phyloP scores from a whole-genome alignment of 2,888 invertebrate genomes.

The Notodonta dromedarius region DNA sequence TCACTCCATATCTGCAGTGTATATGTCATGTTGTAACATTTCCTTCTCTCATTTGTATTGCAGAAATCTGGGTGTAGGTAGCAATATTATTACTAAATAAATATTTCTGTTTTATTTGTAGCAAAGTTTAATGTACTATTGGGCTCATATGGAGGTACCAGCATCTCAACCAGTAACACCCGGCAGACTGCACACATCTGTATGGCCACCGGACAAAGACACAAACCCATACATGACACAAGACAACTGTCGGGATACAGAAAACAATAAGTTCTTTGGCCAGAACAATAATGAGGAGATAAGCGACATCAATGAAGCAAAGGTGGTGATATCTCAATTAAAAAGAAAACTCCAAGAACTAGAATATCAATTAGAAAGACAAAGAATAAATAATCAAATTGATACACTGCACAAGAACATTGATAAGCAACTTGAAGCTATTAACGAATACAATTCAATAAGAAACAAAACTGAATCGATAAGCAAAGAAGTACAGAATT shows the following conservation, averaged over 20 bases:
- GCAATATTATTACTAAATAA: neutral
- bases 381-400: constrained; percentile 66
- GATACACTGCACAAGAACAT: constrained; percentile 66
- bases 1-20: constrained; percentile 1
- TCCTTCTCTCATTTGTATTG: neutral
- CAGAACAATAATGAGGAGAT: constrained; percentile 74
- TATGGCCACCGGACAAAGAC: constrained; percentile 88
- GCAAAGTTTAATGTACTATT: constrained; percentile 96
- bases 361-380: constrained; percentile 71
- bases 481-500: constrained; percentile 67
- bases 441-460: constrained; percentile 47
- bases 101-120: constrained; percentile 66
- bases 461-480: constrained; percentile 56
- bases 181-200: constrained; percentile 88
- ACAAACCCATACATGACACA: constrained; percentile 45
- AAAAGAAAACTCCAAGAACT: constrained; percentile 68
- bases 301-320: constrained; percentile 69
- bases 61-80: neutral
- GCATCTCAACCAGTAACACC: constrained; percentile 88
- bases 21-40: neutral
- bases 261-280: constrained; percentile 55
- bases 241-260: constrained; percentile 54
- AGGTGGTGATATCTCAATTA: constrained; percentile 64
- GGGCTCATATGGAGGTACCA: constrained; percentile 92
- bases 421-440: constrained; percentile 55